Percentiles rank a stretch among this genome's conserved stretches.
These are phyloP conservation scores for Tridacna gigas DNA, from an alignment of 2,888 invertebrate species.

Conservation along the genomic window DNA sequence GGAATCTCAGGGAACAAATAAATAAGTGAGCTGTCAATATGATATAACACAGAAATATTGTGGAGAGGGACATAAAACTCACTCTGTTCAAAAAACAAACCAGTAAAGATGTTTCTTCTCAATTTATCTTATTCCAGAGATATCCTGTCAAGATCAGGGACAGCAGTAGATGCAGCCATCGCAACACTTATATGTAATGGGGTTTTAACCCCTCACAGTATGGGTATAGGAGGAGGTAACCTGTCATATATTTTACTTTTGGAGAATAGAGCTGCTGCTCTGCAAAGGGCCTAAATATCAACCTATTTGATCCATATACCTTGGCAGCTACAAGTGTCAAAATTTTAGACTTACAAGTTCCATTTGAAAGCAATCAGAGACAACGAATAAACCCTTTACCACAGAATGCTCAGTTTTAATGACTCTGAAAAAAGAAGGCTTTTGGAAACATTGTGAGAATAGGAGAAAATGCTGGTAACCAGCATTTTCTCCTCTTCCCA, in stretches of 20 bases:
- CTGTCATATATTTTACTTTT: background rate
- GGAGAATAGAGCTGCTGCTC: background rate
- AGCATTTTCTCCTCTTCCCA: too few species aligned
- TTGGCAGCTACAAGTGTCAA: background rate
- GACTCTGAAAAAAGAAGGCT: too few species aligned
- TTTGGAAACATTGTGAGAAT: too few species aligned
- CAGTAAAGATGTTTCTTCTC: background rate
- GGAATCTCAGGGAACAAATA: too few species aligned
- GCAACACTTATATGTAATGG: constrained; percentile 74
- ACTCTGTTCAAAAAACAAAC: background rate
- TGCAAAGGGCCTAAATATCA: background rate
- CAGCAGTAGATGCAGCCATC: constrained; percentile 77
- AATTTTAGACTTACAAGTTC: background rate
- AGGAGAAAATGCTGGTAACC: too few species aligned
- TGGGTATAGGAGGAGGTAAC: constrained; percentile 77
- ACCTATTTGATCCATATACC: background rate
- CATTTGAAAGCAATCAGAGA: too few species aligned
- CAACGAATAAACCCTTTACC: too few species aligned
- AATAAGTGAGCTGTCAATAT: too few species aligned
- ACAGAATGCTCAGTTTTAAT: background rate
- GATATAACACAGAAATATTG: too few species aligned
- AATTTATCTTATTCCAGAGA: constrained; percentile 59
- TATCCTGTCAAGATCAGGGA: constrained; percentile 66
- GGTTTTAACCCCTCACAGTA: constrained; percentile 73
- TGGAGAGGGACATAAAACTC: background rate